Conservation (phyloP, 2,113 vertebrate species). For the Entomyzon cyanotis region DNA sequence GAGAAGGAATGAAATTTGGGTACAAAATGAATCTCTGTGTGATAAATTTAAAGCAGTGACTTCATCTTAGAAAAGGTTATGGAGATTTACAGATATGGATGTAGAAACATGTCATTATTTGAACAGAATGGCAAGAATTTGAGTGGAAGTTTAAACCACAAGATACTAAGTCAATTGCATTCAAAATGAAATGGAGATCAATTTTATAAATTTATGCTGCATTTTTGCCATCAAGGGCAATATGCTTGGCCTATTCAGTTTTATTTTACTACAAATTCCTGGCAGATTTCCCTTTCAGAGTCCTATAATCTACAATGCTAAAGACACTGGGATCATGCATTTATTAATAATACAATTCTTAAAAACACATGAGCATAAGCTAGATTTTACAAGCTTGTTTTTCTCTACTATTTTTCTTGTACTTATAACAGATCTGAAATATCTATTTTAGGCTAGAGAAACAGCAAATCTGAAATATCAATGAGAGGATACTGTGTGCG, state of each 20-base stretch:
- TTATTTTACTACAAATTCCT: neutral
- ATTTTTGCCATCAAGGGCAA: neutral
- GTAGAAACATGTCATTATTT: neutral
- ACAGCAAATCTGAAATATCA: neutral
- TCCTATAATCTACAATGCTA: neutral
- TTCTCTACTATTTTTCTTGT: neutral
- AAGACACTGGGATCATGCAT: neutral
- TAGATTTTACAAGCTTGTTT: neutral
- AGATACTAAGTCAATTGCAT: neutral
- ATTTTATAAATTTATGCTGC: neutral
- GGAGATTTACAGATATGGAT: neutral
- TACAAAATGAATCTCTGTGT: neutral
- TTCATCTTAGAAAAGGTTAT: neutral
- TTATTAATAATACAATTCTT: neutral
- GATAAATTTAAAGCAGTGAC: neutral
- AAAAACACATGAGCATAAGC: neutral
- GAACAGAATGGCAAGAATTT: neutral
- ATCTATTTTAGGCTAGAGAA: too few species aligned
- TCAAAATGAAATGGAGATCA: neutral
- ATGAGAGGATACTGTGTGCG: neutral
- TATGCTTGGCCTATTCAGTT: neutral
- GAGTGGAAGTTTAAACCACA: neutral
- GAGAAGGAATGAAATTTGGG: neutral
- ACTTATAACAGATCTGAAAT: too few species aligned
- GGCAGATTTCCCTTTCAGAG: neutral